Conservation (phyloP, 1,140 invertebrate species). For the Ericerus pela region DNA sequence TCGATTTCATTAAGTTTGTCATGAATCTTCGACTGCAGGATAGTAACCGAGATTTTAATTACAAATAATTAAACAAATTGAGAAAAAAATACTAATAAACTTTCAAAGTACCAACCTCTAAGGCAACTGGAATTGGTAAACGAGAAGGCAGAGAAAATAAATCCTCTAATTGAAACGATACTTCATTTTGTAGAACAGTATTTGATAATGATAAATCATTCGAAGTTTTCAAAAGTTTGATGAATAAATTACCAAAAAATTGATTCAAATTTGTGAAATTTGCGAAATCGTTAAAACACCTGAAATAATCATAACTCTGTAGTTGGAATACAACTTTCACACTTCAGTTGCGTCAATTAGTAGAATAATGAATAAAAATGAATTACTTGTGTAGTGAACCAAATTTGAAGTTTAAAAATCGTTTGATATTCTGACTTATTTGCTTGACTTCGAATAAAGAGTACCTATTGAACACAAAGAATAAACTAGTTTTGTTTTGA, state of each 20-base stretch:
- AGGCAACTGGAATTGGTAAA: constrained; percentile 48
- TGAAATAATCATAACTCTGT: constrained; percentile 21
- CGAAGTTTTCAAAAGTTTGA: constrained; percentile 21
- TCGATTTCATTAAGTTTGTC: constrained; percentile 64
- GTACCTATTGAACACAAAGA: no score
- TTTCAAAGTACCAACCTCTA: constrained; percentile 29
- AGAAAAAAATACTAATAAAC: neutral
- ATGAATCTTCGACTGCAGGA: constrained; percentile 47
- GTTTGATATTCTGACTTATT: constrained; percentile 34
- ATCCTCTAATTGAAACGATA: neutral
- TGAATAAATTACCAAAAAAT: constrained; percentile 39
- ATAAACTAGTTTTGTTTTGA: no score
- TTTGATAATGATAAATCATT: constrained; percentile 34
- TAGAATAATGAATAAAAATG: constrained; percentile 7
- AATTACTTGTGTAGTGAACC: constrained; percentile 30
- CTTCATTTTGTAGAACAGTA: constrained; percentile 32
- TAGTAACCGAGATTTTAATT: neutral
- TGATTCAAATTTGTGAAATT: constrained; percentile 36
- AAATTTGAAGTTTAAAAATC: constrained; percentile 37
- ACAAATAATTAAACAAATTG: neutral
- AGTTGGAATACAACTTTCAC: constrained; percentile 2
- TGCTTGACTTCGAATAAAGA: constrained; percentile 33
- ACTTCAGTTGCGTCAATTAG: neutral
- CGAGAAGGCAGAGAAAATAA: neutral
- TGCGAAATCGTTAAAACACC: constrained; percentile 33